Evolutionary conservation across 2,888 invertebrate genomes (phyloP), one percentile per base, ranked within the genome.

Genomic region (Erebia ligea): DNA sequence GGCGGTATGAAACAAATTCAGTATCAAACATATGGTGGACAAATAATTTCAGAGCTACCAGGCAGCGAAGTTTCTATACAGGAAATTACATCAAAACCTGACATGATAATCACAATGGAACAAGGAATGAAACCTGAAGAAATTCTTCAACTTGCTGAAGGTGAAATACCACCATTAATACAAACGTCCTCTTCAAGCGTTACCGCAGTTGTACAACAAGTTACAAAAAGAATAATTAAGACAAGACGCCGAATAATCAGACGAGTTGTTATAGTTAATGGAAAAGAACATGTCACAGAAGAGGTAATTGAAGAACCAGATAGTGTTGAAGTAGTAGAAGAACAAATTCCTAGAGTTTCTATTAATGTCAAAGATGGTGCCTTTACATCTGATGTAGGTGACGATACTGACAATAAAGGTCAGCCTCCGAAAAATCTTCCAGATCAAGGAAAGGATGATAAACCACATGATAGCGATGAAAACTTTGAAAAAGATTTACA

Each of bases 221-320:
- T 97, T 0, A 97, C 97, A 0, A 94, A 96, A 75, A 94, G 96
- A 81, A 95, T 97, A n/a, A 95, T 97, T 5, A 94, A 95, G 72
- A 97, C 96, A 78, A 96, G 96, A 17, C 94, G 96, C 62, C 95
- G 96, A 75, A 96, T 97, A 19, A 96, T 98, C 67, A 94, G 96
- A 68, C 95, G 96, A 76, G 95, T 97, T 2, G 96, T 96, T 0
- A 95, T 97, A 6, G 95, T 97, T 71, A 96, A 98, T 83, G 98
- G 98, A 0, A 96, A 97, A 87, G 98, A 98, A 88, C 96, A 96
- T 73, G 95, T 97, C 0, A 96, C 96, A 9, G 98, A 98, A 86
- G 97, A 98, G 89, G 89, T 97, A 0, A 94, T 97, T 58, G 98
- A 98, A 81, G 97, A 97, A 85, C 98, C 98, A 0, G 97, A 96